These are phyloP conservation scores for Adrianichthys oophorus DNA, from an alignment of 2,797 vertebrate genomes.

Conservation along the genomic window DNA sequence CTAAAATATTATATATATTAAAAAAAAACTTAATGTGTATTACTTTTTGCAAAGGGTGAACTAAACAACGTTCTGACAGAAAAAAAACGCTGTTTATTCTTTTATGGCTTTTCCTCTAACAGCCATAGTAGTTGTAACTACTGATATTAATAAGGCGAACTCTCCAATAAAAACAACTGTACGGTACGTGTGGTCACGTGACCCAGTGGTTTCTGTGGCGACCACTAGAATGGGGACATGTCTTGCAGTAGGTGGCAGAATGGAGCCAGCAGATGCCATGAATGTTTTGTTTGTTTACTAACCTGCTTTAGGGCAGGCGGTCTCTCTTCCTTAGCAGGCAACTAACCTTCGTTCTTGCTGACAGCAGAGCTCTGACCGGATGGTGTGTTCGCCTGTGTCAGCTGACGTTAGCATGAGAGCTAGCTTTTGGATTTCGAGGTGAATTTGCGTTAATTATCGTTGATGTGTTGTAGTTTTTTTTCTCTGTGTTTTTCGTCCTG, in stretches of 20 bases:
- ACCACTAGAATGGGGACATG: background rate
- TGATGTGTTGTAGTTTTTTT: background rate
- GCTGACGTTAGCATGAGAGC: conserved; percentile 57
- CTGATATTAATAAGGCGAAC: too few species aligned
- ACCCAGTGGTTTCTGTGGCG: too few species aligned
- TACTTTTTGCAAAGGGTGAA: too few species aligned
- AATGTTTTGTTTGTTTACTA: conserved; percentile 58
- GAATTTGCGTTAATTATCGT: background rate
- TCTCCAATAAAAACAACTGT: too few species aligned
- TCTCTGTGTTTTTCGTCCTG: too few species aligned
- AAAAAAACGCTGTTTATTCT: too few species aligned
- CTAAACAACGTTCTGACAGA: too few species aligned
- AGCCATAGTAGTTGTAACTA: too few species aligned
- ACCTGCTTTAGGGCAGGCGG: conserved; percentile 11
- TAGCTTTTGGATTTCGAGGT: conserved; percentile 1
- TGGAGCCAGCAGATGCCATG: conserved; percentile 8
- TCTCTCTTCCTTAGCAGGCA: conserved; percentile 41
- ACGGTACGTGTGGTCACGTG: too few species aligned
- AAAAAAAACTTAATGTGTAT: too few species aligned
- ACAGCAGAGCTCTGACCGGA: conserved; percentile 32
- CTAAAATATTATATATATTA: too few species aligned
- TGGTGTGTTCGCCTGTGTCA: conserved; percentile 34
- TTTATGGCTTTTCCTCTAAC: too few species aligned
- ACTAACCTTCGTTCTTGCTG: conserved; percentile 54
- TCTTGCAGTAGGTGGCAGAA: conserved; percentile 42